Base-by-base conservation (phyloP, 2,888 invertebrate species). In the Aproaerema taeniolella region DNA sequence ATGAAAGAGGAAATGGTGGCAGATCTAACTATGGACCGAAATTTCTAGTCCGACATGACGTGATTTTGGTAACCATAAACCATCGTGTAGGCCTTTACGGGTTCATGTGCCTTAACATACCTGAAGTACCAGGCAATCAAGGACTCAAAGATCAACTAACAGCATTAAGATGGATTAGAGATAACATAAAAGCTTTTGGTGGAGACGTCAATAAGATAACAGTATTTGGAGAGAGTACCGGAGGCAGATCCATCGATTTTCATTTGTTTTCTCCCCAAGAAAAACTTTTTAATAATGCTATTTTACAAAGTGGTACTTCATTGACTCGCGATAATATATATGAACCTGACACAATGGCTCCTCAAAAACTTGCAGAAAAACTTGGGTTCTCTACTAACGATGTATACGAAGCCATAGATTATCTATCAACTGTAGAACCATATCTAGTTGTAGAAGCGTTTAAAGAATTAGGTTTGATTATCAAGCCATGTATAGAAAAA, bases 61-160 rank as follows among this genome's bases (percentile, higher is more conserved):
- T 78, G 11, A 63, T 77, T 17, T 31, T 77, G 1, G 65, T 77
- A 0, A 60, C 63, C 1, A 24, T 77, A 0, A 72, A 66, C 36
- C 70, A 77, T 38, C 57, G 77, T 7, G 34, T 66, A 0, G 72
- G 70, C 9, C 55, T 67, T 1, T 77, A 71, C 32, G 77, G 77
- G 4, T 77, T 77, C 38, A 70, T 77, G 69, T 74, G 74, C 31
- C 55, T 76, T 1, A 61, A 65, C 30, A 58, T 45, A 11, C 58
- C 63, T 2, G 55, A 61, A 33, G 53, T 67, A 9, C 62, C 74
- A 2, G 77, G 76, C 9, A 78, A 78, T 34, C 68, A 71, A 46
- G 77, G 77, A 0, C 49, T 78, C 0, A 76, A 74, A 55, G 78
- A 78, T 38, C 77, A 77, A 47, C 24, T 55, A 1, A 14, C 59